phyloP scores from a whole-genome alignment of 1,140 invertebrate species.

The Papilio polyxenes region DNA sequence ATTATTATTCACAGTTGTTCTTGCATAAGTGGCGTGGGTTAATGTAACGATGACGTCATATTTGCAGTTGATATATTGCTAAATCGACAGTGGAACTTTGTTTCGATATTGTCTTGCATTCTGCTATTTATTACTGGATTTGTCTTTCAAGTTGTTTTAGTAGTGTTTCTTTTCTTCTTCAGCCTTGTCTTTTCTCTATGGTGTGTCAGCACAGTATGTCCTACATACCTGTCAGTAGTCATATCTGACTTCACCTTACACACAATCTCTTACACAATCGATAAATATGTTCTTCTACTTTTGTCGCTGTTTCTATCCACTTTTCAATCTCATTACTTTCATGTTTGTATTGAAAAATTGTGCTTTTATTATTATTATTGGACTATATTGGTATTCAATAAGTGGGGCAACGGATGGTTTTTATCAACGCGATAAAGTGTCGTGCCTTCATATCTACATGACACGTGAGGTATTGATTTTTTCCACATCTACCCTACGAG shows the following conservation, averaged over 20 bases:
- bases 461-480: constrained; percentile 27
- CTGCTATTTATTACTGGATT: background rate
- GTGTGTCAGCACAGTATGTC: no score
- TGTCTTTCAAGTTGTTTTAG: no score
- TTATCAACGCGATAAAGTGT: constrained; percentile 20
- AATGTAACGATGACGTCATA: constrained; percentile 13
- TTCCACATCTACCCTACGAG: background rate
- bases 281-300: no score
- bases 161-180: no score
- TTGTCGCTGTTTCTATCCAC: no score
- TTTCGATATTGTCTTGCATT: background rate
- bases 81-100: constrained; percentile 4
- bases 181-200: no score
- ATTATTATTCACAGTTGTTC: constrained; percentile 23
- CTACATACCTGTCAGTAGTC: no score
- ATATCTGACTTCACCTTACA: no score
- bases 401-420: background rate
- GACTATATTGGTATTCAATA: background rate
- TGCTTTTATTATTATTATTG: background rate
- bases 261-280: no score
- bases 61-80: background rate
- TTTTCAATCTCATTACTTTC: no score
- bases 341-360: background rate
- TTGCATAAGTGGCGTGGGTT: constrained; percentile 9
- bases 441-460: constrained; percentile 28